phyloP scores from a whole-genome alignment of 2,888 invertebrate species.

The Petrolisthes manimaculis region DNA sequence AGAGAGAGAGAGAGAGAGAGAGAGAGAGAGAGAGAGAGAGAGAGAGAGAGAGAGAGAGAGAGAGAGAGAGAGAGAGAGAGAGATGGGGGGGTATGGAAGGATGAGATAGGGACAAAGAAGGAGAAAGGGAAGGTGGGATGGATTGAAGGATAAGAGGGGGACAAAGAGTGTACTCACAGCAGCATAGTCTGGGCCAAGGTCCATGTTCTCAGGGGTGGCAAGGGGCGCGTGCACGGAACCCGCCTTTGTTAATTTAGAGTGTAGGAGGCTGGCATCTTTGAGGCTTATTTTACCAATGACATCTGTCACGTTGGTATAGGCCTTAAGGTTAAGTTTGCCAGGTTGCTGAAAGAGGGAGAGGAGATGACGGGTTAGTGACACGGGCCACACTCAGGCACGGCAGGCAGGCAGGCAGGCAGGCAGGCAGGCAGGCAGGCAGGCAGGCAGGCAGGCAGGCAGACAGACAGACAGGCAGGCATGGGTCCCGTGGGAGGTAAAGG shows the following conservation, averaged over 20 bases:
- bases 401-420: conserved; percentile 63
- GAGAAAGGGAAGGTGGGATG: neutral
- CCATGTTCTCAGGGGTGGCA: conserved; percentile 82
- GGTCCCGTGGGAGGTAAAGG: conserved; percentile 69
- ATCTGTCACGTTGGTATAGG: conserved; percentile 89
- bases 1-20: neutral
- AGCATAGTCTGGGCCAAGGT: conserved; percentile 72
- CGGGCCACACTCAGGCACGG: conserved; percentile 51
- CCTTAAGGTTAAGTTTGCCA: conserved; percentile 89
- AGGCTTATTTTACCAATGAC: conserved; percentile 75
- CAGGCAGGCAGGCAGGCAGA: conserved; percentile 59
- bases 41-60: neutral
- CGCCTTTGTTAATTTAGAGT: conserved; percentile 59
- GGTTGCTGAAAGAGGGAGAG: conserved; percentile 75
- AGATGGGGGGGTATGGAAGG: neutral
- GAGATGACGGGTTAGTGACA: conserved; percentile 58
- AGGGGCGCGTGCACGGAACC: conserved; percentile 70
- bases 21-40: neutral
- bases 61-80: neutral
- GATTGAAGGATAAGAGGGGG: conserved; percentile 1
- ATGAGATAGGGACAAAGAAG: neutral
- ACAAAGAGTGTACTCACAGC: conserved; percentile 62
- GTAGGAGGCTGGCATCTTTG: conserved; percentile 74
- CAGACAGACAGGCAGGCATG: conserved; percentile 65
- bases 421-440: too few species aligned